Evolutionary conservation across 2,797 vertebrate species (phyloP), one percentile per base, ranked within the genome.

Genomic region (Bradypodion ventrale): DNA sequence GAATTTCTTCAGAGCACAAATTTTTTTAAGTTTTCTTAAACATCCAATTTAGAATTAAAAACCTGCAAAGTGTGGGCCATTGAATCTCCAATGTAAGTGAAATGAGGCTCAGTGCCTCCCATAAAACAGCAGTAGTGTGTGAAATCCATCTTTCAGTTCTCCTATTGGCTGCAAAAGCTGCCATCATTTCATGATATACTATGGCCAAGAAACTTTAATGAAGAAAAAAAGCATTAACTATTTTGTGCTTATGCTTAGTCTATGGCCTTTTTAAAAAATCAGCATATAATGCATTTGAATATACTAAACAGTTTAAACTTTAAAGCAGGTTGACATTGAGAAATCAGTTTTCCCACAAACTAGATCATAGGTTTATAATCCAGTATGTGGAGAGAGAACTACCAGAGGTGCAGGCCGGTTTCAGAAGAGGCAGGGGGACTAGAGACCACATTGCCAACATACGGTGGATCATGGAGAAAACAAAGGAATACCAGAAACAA

Each of bases 261-360:
- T 27, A 32, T 29, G 7, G 15, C 12, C 27, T 72, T 72, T 42
- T 27, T 5, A 44, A 44, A 15, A 9, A 88, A 69, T 85, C 52
- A 42, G 85, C 68, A 35, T 9, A 75, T 29, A 73, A 75, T 84
- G 70, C 42, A 84, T 52, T 84, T 42, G 42, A 65, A 37, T 42
- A 70, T 21, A 5, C 78, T 1, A 78, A 49, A 10, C 25, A 35
- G 44, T 46, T 16, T 1, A 77, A 80, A 82, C 77, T 59, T 32
- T 0, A 0, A 82, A 23, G 29, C 76, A 83, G 52, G 63, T 0
- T 10, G 21, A 70, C 87, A 83, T 73, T 66, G 84, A 69, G 37
- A 63, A 87, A 84, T 21, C 15, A 78, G 83, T 60, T 75, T 81
- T 37, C n/a, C 32, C n/a, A 10, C 72, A 87, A 89, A 87, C 78